These are phyloP conservation scores for Morone saxatilis DNA, from an alignment of 2,113 vertebrate genomes.

Conservation along the genomic window DNA sequence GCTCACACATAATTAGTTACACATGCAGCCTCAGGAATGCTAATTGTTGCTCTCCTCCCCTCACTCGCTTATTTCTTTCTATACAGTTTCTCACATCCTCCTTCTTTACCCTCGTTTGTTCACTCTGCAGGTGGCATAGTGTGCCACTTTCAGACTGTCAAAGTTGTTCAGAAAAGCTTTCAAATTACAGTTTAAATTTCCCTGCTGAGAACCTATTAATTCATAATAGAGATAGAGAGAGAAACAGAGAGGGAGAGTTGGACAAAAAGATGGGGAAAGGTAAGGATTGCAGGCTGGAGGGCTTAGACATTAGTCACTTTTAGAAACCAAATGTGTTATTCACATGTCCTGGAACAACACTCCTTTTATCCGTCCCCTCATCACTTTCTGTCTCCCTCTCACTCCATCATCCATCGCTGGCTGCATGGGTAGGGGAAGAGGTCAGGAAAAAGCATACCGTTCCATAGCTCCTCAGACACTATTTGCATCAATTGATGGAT, in stretches of 20 bases:
- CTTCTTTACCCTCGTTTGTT: slow-evolving; percentile 51
- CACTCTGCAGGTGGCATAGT: slow-evolving; percentile 63
- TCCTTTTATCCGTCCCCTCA: not conserved
- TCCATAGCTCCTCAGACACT: not conserved
- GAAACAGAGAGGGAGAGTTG: slow-evolving; percentile 4
- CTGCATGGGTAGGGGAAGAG: slow-evolving; percentile 14
- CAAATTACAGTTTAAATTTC: slow-evolving; percentile 71
- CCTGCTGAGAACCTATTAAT: slow-evolving; percentile 67
- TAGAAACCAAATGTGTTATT: slow-evolving; percentile 31
- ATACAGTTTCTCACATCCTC: slow-evolving; percentile 52
- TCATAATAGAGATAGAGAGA: slow-evolving; percentile 49
- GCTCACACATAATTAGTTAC: slow-evolving; percentile 81
- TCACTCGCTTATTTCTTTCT: slow-evolving; percentile 58
- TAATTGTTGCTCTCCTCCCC: slow-evolving; percentile 77
- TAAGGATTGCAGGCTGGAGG: slow-evolving; percentile 7
- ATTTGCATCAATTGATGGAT: not conserved
- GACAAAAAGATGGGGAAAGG: slow-evolving; percentile 16
- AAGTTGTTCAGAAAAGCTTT: slow-evolving; percentile 70
- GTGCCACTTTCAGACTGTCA: slow-evolving; percentile 72
- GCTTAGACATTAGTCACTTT: slow-evolving; percentile 32
- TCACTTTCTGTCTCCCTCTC: slow-evolving; percentile 2
- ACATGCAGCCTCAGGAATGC: slow-evolving; percentile 78
- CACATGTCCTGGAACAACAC: slow-evolving; percentile 15
- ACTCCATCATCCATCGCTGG: not conserved
- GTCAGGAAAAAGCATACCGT: slow-evolving; percentile 8